Conservation (phyloP, 2,113 vertebrate genomes). For the Cyprichromis sp. region DNA sequence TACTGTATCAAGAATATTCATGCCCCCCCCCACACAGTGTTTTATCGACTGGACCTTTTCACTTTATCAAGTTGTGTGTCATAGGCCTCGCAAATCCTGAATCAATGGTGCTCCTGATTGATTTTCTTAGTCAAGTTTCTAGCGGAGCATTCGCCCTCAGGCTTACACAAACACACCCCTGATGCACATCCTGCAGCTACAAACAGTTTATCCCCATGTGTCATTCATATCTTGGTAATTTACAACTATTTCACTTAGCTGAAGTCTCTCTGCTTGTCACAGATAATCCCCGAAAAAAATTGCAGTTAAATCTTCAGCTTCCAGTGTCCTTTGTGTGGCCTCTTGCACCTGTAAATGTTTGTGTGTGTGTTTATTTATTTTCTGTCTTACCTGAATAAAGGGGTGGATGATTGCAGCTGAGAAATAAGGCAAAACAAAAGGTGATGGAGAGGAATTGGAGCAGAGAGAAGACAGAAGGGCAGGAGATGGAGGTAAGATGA, state of each 20-base stretch:
- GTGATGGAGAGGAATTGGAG: conserved; percentile 6
- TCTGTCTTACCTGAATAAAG: conserved; percentile 34
- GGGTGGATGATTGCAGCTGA: conserved; percentile 4
- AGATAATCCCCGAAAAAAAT: neutral
- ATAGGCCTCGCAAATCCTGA: neutral
- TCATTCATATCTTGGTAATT: neutral
- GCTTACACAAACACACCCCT: neutral
- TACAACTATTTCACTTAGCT: neutral
- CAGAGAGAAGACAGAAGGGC: neutral
- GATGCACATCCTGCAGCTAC: neutral
- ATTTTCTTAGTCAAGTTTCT: neutral
- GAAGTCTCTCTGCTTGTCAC: neutral
- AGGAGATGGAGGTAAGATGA: conserved; percentile 4
- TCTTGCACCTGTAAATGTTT: neutral
- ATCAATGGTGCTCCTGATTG: neutral
- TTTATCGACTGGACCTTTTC: neutral
- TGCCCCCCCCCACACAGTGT: neutral
- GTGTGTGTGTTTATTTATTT: neutral
- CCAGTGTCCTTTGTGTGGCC: neutral
- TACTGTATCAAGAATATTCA: neutral
- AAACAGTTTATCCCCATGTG: neutral
- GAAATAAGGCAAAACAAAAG: neutral
- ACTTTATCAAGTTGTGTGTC: neutral
- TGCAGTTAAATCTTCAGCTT: neutral
- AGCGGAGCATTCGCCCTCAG: neutral